These are phyloP conservation scores for Myotis lucifugus DNA, from an alignment of 2,113 vertebrate species.

Conservation along the genomic window DNA sequence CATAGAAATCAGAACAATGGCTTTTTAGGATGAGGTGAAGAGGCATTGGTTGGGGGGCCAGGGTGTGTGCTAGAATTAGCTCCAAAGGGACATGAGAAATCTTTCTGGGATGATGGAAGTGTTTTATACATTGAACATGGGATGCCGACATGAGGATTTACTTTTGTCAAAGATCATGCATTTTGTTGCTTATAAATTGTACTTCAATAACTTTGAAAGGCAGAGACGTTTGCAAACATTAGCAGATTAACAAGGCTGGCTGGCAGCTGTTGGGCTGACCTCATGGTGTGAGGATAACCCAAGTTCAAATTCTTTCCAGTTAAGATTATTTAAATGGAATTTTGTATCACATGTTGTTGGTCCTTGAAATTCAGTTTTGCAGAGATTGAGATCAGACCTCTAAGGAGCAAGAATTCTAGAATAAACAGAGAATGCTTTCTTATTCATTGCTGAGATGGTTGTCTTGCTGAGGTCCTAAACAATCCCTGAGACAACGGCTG, in stretches of 20 bases:
- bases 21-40: not conserved
- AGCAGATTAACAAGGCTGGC: not conserved
- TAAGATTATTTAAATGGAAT: slow-evolving; percentile 18
- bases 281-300: not conserved
- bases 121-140: not conserved
- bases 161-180: not conserved
- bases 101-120: not conserved
- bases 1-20: not conserved
- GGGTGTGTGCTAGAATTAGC: not conserved
- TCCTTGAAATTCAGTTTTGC: slow-evolving; percentile 20
- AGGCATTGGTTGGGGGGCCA: no score
- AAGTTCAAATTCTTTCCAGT: slow-evolving; percentile 35
- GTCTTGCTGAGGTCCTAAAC: not conserved
- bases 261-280: not conserved
- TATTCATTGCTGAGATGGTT: not conserved
- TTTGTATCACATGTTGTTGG: not conserved
- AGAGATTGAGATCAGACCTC: not conserved
- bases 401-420: not conserved
- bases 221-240: slow-evolving; percentile 40
- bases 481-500: not conserved
- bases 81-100: not conserved
- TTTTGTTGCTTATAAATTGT: slow-evolving; percentile 36
- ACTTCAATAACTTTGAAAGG: slow-evolving; percentile 4
- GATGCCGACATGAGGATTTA: not conserved
- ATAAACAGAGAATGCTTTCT: not conserved